Evolutionary conservation across 1,140 invertebrate species (phyloP), one percentile per base, ranked within the genome.

Genomic region (Megalopta genalis): DNA sequence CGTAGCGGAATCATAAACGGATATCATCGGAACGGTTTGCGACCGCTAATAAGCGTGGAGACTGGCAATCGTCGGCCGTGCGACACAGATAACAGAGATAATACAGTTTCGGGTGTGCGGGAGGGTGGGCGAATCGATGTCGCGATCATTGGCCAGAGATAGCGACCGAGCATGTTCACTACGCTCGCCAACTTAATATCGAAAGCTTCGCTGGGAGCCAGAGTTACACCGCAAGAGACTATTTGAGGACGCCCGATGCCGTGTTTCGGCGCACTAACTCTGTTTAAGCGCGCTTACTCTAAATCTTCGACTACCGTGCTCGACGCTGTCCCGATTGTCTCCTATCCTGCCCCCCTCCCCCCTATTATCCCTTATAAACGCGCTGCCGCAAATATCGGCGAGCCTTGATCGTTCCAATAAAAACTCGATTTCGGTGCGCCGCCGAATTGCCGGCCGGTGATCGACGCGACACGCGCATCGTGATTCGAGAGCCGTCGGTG

Each of bases 101-200:
- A 46, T 14, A 46, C 42, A 12, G n/a, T 57, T n/a, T 25, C 27
- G 32, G 32, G 1, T 32, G n/a, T 32, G 49, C 1, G 25, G 68
- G 25, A 9, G 42, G 42, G 42, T 46, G 9, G 42, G 23, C 69
- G 64, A 81, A 77, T 77, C 68, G 37, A 70, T 27, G 57, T 54
- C 46, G 27, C n/a, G 27, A 25, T 59, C 21, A 67, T 67, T 65
- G 73, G 66, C 68, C 63, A 46, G 72, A 71, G 54, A 70, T 69
- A 52, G 23, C 25, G 37, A 18, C 21, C 60, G n/a, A 66, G 57
- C 5, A 46, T 23, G 37, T 60, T 46, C 21, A 54, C 64, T 46
- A 18, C 54, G 42, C 18, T 23, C 7, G 69, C n/a, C 77, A 69
- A 39, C 42, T 69, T 60, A 78, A 84, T 84, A 82, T 84, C 25